phyloP scores from a whole-genome alignment of 2,113 vertebrate genomes.

The Corydoras maculifer region DNA sequence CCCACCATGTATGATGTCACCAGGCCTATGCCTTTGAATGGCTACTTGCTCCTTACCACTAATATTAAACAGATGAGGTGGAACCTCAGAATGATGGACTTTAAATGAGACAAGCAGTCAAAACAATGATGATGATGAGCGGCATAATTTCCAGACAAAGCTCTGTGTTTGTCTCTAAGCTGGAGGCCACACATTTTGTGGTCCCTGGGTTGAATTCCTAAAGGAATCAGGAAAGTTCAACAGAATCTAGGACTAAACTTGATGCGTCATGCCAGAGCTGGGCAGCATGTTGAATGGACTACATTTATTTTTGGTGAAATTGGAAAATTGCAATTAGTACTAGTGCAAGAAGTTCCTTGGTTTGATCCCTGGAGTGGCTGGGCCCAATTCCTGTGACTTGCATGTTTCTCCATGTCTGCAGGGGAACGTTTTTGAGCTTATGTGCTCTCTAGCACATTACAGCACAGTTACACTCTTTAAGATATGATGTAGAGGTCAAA shows the following conservation, averaged over 20 bases:
- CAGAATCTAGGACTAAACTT: slow-evolving; percentile 7
- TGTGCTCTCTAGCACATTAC: no score
- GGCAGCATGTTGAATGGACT: no score
- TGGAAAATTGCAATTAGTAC: no score
- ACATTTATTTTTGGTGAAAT: no score
- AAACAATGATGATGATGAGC: slow-evolving; percentile 70
- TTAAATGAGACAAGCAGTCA: slow-evolving; percentile 71
- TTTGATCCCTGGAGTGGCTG: no score
- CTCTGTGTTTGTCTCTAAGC: slow-evolving; percentile 33
- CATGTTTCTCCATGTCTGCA: no score
- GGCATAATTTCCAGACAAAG: slow-evolving; percentile 58
- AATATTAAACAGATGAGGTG: slow-evolving; percentile 76
- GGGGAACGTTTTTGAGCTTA: no score
- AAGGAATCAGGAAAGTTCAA: slow-evolving; percentile 12
- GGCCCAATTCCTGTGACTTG: no score
- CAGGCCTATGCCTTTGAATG: slow-evolving; percentile 67
- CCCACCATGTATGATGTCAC: slow-evolving; percentile 71
- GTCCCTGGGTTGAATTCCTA: slow-evolving; percentile 15
- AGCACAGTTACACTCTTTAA: no score
- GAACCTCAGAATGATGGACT: slow-evolving; percentile 70
- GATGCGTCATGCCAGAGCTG: not conserved
- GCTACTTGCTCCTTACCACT: slow-evolving; percentile 73
- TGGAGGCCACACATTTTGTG: slow-evolving; percentile 8
- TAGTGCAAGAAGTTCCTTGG: no score
- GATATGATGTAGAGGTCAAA: no score